These are phyloP conservation scores for Sebastes goodei DNA, from an alignment of 2,797 vertebrate species.

Conservation along the genomic window DNA sequence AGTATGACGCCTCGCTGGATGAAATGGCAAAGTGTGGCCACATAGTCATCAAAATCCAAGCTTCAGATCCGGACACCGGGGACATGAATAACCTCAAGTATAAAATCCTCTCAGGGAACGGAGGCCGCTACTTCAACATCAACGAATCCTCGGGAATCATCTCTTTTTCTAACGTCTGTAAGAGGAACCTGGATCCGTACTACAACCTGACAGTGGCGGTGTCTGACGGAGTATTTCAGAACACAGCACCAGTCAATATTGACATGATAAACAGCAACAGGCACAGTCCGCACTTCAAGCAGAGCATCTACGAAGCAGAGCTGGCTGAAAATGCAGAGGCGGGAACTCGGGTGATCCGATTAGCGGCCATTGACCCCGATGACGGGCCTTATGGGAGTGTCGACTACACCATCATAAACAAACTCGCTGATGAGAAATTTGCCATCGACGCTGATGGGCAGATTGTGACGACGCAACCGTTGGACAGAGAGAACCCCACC, in stretches of 20 bases:
- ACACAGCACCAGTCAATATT: constrained; percentile 93
- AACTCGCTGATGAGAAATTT: constrained; percentile 93
- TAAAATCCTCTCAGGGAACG: constrained; percentile 94
- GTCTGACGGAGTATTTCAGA: constrained; percentile 94
- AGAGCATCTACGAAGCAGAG: constrained; percentile 92
- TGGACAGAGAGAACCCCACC: constrained; percentile 94
- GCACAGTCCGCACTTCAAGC: constrained; percentile 90
- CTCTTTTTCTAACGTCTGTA: constrained; percentile 93
- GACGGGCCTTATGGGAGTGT: constrained; percentile 92
- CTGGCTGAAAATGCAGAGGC: constrained; percentile 93
- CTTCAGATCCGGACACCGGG: constrained; percentile 89
- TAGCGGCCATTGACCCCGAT: constrained; percentile 92
- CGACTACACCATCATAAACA: constrained; percentile 98
- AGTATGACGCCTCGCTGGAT: constrained; percentile 91
- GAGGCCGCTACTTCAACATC: constrained; percentile 92
- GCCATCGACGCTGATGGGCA: constrained; percentile 87
- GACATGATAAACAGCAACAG: constrained; percentile 94
- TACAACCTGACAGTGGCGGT: constrained; percentile 93
- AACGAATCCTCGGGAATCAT: constrained; percentile 94
- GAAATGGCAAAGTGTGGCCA: constrained; percentile 95
- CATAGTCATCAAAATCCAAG: constrained; percentile 94
- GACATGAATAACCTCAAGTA: constrained; percentile 89
- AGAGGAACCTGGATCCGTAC: constrained; percentile 88
- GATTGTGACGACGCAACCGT: constrained; percentile 89
- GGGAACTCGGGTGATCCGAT: constrained; percentile 93